Evolutionary conservation across 64 coral and sea anemone species (phyloP), one percentile per base, ranked within the genome.

Genomic region (Pachyseris speciosa): DNA sequence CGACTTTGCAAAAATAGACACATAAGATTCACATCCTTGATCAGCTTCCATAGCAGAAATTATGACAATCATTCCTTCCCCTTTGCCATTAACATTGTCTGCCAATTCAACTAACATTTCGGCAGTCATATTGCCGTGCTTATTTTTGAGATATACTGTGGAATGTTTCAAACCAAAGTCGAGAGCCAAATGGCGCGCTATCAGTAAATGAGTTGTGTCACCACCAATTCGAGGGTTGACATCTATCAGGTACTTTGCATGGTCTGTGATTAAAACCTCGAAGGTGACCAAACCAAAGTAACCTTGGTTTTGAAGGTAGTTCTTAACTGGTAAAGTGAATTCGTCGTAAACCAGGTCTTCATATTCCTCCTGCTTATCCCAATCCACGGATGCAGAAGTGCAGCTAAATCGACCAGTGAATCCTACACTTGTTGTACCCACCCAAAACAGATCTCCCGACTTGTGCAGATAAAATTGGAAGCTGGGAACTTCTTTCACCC

Each of bases 211-310:
- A 5, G 64, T 83, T 4, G 89, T 91, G 78, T 59, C 75, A 49
- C 47, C 76, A 3, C 88, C 79, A 47, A 91, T 58, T 83, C 88
- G 37, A 52, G 77, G 75, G 64, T 91, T 91, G 5, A 83, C 16
- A 72, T 91, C 88, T 2, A 80, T 64, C 13, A 91, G 49, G 49
- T 72, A 91, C 64, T 57, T 81, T 15, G 29, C 89, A 16, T 91
- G 20, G 12, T 91, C 78, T n/a, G 29, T 83, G 24, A 69, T 28
- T 26, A 91, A 25, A 13, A 91, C 45, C 31, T 91, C 88, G 17
- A 57, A 83, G 11, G 44, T 91, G 29, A 91, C 63, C 13, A 83
- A 12, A 16, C 88, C 88, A 83, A 91, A 91, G 43, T 91, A 91
- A 16, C 65, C 88, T 27, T 49, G 28, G 20, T 71, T 37, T 66